These are phyloP conservation scores for Sporophila hypoxantha DNA, from an alignment of 2,113 vertebrate species.

Conservation along the genomic window DNA sequence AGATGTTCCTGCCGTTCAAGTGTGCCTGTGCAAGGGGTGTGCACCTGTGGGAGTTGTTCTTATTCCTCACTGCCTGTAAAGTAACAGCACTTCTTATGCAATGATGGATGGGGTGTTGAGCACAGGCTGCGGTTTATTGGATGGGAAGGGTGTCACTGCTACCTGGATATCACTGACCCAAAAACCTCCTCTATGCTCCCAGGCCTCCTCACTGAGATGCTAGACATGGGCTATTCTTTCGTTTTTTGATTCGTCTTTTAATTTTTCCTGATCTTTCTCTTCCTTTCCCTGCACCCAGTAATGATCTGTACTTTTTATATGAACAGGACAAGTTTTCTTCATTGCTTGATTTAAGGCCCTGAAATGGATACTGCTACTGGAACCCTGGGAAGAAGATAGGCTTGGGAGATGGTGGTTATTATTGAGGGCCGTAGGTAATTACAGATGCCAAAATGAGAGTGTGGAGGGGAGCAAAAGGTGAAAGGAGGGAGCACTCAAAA, in stretches of 20 bases:
- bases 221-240: background rate
- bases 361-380: background rate
- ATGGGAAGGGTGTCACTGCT: background rate
- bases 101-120: background rate
- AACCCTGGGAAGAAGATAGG: background rate
- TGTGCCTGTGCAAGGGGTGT: background rate
- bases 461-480: background rate
- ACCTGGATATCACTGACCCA: background rate
- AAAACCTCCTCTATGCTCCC: background rate
- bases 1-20: background rate
- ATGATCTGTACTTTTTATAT: background rate
- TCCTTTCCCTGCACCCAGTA: background rate
- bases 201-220: background rate
- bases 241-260: background rate
- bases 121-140: background rate
- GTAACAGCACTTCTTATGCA: background rate
- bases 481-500: background rate
- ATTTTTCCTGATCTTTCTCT: background rate
- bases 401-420: background rate
- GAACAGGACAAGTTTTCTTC: background rate
- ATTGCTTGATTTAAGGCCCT: background rate
- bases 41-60: background rate
- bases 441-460: background rate
- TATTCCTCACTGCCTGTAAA: background rate
- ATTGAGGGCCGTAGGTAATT: background rate